These are phyloP conservation scores for Setipinna tenuifilis DNA, from an alignment of 2,797 vertebrate genomes.

Conservation along the genomic window DNA sequence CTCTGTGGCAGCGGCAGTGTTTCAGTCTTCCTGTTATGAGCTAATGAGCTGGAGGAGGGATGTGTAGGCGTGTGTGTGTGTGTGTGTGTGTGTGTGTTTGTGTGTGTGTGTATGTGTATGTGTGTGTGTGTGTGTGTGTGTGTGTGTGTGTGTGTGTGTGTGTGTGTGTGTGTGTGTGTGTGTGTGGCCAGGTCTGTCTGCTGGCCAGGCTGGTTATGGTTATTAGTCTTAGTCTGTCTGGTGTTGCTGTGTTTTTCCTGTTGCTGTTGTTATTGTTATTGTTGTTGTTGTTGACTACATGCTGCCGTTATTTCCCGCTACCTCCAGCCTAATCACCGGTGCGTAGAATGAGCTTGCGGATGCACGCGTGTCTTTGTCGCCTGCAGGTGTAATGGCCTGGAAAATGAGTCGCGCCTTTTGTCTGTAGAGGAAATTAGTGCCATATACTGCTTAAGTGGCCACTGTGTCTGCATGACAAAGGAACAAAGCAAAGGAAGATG, in stretches of 20 bases:
- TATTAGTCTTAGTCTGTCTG: neutral
- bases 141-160: no score
- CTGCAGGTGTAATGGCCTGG: constrained; percentile 70
- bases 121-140: no score
- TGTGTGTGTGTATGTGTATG: no score
- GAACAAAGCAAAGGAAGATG: constrained; percentile 27
- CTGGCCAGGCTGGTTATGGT: constrained; percentile 10
- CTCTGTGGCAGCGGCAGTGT: neutral
- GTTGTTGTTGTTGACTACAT: neutral
- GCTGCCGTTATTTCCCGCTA: neutral
- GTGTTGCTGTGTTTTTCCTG: neutral
- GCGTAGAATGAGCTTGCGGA: neutral
- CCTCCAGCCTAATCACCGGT: neutral
- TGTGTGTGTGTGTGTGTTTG: no score
- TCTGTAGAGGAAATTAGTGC: constrained; percentile 64
- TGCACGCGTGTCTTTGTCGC: constrained; percentile 56
- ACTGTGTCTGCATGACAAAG: constrained; percentile 40
- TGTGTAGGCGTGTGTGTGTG: no score
- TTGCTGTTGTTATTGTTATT: neutral
- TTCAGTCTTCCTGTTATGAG: no score
- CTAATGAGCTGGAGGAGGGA: no score
- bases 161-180: no score
- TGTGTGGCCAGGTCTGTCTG: neutral
- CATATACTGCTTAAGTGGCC: constrained; percentile 73
- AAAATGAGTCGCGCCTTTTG: constrained; percentile 65